Evolutionary conservation across 1,140 invertebrate genomes (phyloP), one percentile per base, ranked within the genome.

Genomic region (Rhagoletis pomonella): DNA sequence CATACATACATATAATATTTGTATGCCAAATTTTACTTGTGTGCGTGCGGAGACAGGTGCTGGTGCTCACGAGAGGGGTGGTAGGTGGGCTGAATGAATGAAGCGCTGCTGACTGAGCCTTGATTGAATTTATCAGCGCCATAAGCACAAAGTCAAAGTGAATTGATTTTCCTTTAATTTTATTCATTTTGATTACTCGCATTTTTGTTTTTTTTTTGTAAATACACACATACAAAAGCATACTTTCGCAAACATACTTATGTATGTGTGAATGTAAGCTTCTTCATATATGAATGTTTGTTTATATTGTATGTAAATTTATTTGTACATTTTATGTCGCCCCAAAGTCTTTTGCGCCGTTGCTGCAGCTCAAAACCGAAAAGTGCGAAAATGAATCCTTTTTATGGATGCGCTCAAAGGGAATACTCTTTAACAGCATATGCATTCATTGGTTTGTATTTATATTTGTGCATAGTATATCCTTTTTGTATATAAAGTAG

Each of bases 101-200:
- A 4, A 39, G 42, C 4, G 47, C 42, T 17, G 69, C 19, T 4
- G 42, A 85, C 19, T 4, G 42, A 85, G 59, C 84, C 59, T 42
- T 85, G 84, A 85, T 85, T 85, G 84, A 85, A 85, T 85, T 85
- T 85, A 85, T 85, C 84, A 62, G 58, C 29, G 59, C 55, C 84
- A 85, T 85, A 85, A 59, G 84, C 84, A 85, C 84, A 85, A 85
- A 60, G 84, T 86, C 86, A 86, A 77, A 73, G 87, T 59, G 77
- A 87, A 87, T 87, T 84, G 77, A 81, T 88, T 85, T 88, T 64
- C 60, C 89, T 89, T 91, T 91, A 89, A 91, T 90, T 88, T 89
- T 88, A 90, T 88, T 89, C 89, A 91, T 90, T 91, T 90, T 89
- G 89, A 91, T 91, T 91, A 85, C 55, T 85, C 12, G 73, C 73